A percentile compares a stretch with the other conserved stretches of the same genome.
Evolutionary conservation across 2,113 vertebrate species (phyloP).

Genomic region (Mustelus asterias): DNA sequence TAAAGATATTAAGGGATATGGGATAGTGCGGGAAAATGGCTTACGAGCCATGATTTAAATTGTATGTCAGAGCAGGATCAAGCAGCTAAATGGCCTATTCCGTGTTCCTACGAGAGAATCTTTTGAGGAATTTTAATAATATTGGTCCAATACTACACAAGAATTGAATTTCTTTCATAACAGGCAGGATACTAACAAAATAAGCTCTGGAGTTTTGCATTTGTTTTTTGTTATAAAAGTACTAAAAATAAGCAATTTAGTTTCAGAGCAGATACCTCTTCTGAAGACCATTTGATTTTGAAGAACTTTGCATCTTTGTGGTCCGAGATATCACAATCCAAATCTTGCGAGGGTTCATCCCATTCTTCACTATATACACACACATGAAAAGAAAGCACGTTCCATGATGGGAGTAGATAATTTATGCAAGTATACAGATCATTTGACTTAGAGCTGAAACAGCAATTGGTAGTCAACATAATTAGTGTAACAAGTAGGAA

Average conservation of each 20-base stretch:
- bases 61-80: no score
- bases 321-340: slow-evolving; percentile 79
- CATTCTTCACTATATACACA: slow-evolving; percentile 68
- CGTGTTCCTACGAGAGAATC: neutral
- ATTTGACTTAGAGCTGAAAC: neutral
- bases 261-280: slow-evolving; percentile 64
- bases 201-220: neutral
- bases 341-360: slow-evolving; percentile 80
- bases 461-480: neutral
- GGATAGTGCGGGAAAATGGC: no score
- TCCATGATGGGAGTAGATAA: neutral
- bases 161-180: neutral
- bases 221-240: neutral
- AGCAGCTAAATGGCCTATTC: no score
- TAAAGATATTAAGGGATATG: no score
- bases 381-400: neutral
- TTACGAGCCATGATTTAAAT: no score
- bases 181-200: neutral
- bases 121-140: neutral
- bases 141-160: neutral
- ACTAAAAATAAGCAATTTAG: neutral
- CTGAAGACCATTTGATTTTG: slow-evolving; percentile 87
- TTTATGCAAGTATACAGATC: neutral
- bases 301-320: slow-evolving; percentile 68
- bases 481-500: neutral